phyloP scores from a whole-genome alignment of 2,888 invertebrate species.

The Stenurella melanura region DNA sequence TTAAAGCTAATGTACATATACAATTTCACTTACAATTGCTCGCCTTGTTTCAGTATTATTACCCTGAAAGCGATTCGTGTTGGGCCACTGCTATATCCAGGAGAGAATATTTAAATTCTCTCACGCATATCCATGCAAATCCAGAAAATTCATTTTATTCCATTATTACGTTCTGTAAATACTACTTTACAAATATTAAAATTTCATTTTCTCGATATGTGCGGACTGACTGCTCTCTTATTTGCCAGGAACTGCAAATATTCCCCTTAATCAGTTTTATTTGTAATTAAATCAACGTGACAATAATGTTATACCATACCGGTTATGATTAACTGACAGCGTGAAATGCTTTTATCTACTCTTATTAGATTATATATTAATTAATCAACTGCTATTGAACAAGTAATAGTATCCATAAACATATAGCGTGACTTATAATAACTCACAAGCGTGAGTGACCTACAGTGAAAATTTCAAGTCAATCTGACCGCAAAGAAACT shows the following conservation, averaged over 20 bases:
- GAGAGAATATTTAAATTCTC: constrained; percentile 64
- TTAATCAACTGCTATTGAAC: no score
- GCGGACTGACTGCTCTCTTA: constrained; percentile 49
- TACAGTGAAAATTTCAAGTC: no score
- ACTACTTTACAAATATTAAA: constrained; percentile 61
- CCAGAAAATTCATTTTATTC: constrained; percentile 65
- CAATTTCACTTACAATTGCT: constrained; percentile 43
- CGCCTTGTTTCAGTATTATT: constrained; percentile 9
- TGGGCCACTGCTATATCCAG: constrained; percentile 47
- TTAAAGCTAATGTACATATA: constrained; percentile 65
- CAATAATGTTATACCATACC: neutral
- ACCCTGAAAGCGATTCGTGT: constrained; percentile 33
- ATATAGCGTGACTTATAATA: no score
- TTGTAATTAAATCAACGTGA: constrained; percentile 48
- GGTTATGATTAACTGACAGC: no score
- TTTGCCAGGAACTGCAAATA: constrained; percentile 53
- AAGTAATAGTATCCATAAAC: no score
- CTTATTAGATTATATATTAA: no score
- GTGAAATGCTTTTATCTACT: no score
- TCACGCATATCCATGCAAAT: constrained; percentile 67
- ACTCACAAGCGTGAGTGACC: no score
- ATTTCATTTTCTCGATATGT: constrained; percentile 57
- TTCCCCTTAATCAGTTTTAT: constrained; percentile 50
- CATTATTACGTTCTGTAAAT: constrained; percentile 62
- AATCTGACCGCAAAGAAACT: no score